Evolutionary conservation across 2,888 invertebrate species (phyloP).

Genomic region (Oligia strigilis): DNA sequence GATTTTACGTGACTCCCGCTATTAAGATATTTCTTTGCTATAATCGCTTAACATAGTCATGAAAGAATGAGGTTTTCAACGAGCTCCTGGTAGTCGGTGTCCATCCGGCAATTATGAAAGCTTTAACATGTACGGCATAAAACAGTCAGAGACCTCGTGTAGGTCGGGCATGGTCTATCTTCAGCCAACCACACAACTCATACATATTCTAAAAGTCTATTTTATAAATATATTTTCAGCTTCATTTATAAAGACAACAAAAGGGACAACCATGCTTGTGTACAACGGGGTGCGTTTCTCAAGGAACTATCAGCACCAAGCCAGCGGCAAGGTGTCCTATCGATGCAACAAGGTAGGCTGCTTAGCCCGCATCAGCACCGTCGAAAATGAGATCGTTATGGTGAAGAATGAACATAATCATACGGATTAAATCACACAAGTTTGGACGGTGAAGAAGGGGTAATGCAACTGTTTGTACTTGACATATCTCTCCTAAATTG

Average conservation of each 20-base stretch:
- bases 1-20: no score
- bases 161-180: not conserved
- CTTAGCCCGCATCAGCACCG: constrained; percentile 75
- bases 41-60: not conserved
- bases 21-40: not conserved
- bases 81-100: not conserved
- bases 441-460: not conserved
- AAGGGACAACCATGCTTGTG: constrained; percentile 74
- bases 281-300: constrained; percentile 73
- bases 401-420: constrained; percentile 76
- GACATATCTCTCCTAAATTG: not conserved
- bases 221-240: constrained; percentile 61
- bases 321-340: constrained; percentile 75
- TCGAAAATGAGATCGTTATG: constrained; percentile 69
- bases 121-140: no score
- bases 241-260: constrained; percentile 68
- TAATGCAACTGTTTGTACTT: not conserved
- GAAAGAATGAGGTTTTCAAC: not conserved
- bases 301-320: constrained; percentile 79
- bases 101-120: not conserved
- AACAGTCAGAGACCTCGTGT: not conserved
- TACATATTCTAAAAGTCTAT: not conserved
- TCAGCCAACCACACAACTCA: not conserved
- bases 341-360: constrained; percentile 78
- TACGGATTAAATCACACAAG: constrained; percentile 4